Base-by-base conservation (phyloP, 2,888 invertebrate genomes). In the Electrophaes corylata region DNA sequence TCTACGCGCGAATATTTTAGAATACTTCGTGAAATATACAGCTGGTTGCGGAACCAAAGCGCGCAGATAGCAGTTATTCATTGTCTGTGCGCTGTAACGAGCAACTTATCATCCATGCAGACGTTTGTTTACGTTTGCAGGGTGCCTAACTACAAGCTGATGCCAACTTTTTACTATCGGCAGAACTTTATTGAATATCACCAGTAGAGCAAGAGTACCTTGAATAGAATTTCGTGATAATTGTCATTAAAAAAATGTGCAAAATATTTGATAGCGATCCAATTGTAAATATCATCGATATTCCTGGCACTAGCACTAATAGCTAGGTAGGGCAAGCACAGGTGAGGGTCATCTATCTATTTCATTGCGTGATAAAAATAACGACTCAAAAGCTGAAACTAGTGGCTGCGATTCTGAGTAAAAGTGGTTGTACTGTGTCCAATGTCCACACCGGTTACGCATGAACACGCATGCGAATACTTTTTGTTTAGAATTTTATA, bases 91-190 rank as follows among this genome's bases (percentile, higher is more conserved):
- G n/a, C n/a, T n/a, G n/a, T n/a, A 64, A 66, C 65, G 64, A 63
- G 66, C 67, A 55, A 66, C 63, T 63, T 69, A 75, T 73, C 72
- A 71, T 73, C 65, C 66, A 70, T 73, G 70, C 72, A 77, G 76
- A 75, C 71, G 73, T 83, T 83, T 86, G 86, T 88, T 86, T 86
- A 84, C 77, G 73, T 84, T 82, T 78, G 73, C 75, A 69, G 70
- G 74, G 70, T 79, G 71, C 69, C 70, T 66, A 66, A 72, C 72
- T 67, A 52, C 48, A 31, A 62, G 55, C 11, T 41, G 41, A 47
- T 50, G 50, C 50, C 50, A 55, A 50, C 65, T 54, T 49, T 23
- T 49, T 31, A 45, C 43, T 41, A 26, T 54, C n/a, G 37, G 44
- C 23, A 45, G 45, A 40, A 52, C 46, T 57, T 52, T 46, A 20